Evolutionary conservation across 2,113 vertebrate genomes (phyloP).

Genomic region (Empidonax traillii): DNA sequence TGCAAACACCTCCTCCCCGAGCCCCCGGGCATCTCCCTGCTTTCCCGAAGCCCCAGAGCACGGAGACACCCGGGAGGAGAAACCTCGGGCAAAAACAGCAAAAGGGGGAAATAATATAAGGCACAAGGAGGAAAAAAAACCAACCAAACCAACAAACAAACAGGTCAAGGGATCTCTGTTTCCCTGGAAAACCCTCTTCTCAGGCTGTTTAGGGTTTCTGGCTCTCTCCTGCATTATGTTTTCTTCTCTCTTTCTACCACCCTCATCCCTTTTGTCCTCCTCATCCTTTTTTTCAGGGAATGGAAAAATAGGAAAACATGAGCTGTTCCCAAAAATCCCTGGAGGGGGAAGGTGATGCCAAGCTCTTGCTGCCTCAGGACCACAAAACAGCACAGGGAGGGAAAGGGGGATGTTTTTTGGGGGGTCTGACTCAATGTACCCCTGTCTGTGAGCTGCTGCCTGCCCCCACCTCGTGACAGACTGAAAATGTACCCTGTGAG

Average conservation of each 20-base stretch:
- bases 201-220: neutral
- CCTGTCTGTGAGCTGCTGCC: accelerated
- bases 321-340: neutral
- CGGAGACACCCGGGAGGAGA: accelerated
- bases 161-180: neutral
- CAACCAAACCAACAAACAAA: accelerated
- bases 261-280: accelerated
- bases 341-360: neutral
- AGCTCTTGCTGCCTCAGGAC: neutral
- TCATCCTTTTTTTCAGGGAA: neutral
- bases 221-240: accelerated
- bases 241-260: too few species aligned
- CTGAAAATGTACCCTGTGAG: neutral
- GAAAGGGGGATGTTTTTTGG: too few species aligned
- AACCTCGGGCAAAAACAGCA: neutral
- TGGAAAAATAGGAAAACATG: accelerated
- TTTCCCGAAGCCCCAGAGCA: neutral
- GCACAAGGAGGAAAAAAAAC: neutral
- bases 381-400: accelerated
- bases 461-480: neutral
- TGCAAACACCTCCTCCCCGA: neutral
- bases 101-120: neutral
- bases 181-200: neutral
- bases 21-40: neutral
- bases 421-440: accelerated